Evolutionary conservation across 2,113 vertebrate genomes (phyloP).

Genomic region (Sinosuthora webbiana): DNA sequence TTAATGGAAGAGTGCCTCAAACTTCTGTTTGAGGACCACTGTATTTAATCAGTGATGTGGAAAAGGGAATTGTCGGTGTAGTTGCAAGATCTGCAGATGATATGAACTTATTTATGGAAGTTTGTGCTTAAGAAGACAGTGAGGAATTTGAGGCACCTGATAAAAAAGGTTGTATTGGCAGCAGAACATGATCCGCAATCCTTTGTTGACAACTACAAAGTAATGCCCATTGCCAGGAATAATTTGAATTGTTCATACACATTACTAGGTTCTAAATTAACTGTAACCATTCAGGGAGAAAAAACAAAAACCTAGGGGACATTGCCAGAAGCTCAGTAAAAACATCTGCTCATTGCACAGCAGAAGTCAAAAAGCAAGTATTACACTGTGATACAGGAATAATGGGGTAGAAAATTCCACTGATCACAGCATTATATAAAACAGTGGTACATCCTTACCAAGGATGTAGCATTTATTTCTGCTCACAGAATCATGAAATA

Average conservation of each 20-base stretch:
- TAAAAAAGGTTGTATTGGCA: background rate
- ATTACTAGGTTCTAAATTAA: slow-evolving; percentile 48
- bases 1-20: slow-evolving; percentile 17
- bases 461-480: slow-evolving; percentile 22
- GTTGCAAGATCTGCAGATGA: background rate
- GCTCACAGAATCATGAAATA: background rate
- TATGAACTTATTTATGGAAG: slow-evolving; percentile 23
- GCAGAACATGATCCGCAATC: background rate
- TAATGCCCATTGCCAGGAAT: background rate
- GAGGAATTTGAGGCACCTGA: background rate
- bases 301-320: background rate
- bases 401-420: slow-evolving; percentile 47
- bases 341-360: slow-evolving; percentile 58
- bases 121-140: background rate
- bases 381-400: slow-evolving; percentile 22
- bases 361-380: slow-evolving; percentile 42
- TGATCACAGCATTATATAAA: slow-evolving; percentile 24
- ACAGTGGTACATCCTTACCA: background rate
- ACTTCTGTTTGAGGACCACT: background rate
- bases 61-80: background rate
- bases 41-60: background rate
- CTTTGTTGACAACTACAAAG: slow-evolving; percentile 1
- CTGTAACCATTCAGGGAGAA: slow-evolving; percentile 36
- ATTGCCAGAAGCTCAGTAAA: slow-evolving; percentile 41
- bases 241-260: slow-evolving; percentile 1